Conservation (phyloP, 2,113 vertebrate species). For the Petroica traversi region DNA sequence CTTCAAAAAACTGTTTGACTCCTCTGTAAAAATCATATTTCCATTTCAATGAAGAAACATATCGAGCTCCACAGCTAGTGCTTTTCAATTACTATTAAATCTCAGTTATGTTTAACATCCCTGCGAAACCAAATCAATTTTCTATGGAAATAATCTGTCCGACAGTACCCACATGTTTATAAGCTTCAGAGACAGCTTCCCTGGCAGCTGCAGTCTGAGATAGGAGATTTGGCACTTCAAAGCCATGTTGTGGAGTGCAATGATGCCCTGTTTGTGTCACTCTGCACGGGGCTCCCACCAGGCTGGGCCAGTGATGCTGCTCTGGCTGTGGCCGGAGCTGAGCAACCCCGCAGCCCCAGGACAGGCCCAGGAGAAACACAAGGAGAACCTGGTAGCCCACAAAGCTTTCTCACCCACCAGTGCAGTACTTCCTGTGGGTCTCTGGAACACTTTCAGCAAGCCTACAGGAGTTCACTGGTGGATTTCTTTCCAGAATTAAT, state of each 20-base stretch:
- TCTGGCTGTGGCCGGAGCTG: fast-evolving
- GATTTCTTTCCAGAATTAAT: background rate
- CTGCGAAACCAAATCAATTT: background rate
- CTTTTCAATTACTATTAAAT: background rate
- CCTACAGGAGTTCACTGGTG: background rate
- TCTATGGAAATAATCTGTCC: background rate
- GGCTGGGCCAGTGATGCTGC: background rate
- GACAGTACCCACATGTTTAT: background rate
- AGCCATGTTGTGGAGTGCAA: background rate
- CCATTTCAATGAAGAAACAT: background rate
- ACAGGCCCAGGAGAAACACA: background rate
- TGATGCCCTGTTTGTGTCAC: background rate
- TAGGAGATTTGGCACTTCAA: background rate
- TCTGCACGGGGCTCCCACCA: fast-evolving
- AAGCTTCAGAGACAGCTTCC: background rate
- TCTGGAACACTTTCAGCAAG: background rate
- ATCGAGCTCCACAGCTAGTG: background rate
- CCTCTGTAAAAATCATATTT: background rate
- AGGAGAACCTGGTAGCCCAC: background rate
- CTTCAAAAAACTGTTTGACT: background rate
- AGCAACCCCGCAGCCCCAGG: fast-evolving
- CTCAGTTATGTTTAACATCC: background rate
- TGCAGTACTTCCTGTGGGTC: fast-evolving
- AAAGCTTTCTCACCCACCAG: fast-evolving
- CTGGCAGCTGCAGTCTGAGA: background rate